These are phyloP conservation scores for Listrodromus nycthemerus DNA, from an alignment of 2,888 invertebrate species.

Conservation along the genomic window DNA sequence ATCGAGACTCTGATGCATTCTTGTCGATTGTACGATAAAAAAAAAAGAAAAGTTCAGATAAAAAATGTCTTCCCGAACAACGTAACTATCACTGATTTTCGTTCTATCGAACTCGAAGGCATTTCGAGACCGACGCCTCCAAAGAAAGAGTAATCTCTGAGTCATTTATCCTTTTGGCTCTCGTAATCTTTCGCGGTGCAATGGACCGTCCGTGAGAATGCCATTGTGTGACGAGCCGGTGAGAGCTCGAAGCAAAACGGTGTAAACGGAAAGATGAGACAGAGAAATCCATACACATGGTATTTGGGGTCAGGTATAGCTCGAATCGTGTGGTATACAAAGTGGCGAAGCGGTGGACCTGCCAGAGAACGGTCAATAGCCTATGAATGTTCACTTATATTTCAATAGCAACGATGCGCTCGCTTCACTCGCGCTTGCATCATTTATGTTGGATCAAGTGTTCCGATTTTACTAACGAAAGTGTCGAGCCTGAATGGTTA, in stretches of 20 bases:
- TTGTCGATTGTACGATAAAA: no score
- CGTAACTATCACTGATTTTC: neutral
- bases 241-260: conserved; percentile 11
- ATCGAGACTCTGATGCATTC: neutral
- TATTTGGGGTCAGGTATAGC: conserved; percentile 48
- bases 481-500: no score
- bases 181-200: conserved; percentile 51
- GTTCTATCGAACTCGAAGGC: neutral
- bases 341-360: conserved; percentile 60
- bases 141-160: conserved; percentile 59
- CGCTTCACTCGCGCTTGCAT: no score
- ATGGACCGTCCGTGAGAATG: neutral
- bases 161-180: conserved; percentile 38
- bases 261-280: neutral
- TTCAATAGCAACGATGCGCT: no score
- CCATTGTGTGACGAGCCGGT: conserved; percentile 34
- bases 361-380: conserved; percentile 69
- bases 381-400: conserved; percentile 60
- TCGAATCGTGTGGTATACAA: conserved; percentile 40
- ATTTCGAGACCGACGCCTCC: conserved; percentile 37
- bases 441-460: no score
- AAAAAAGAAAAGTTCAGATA: neutral
- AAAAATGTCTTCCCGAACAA: conserved; percentile 8
- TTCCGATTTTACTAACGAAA: no score
- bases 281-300: conserved; percentile 34